Evolutionary conservation across 2,888 invertebrate genomes (phyloP).

Genomic region (Subacronicta megacephala): DNA sequence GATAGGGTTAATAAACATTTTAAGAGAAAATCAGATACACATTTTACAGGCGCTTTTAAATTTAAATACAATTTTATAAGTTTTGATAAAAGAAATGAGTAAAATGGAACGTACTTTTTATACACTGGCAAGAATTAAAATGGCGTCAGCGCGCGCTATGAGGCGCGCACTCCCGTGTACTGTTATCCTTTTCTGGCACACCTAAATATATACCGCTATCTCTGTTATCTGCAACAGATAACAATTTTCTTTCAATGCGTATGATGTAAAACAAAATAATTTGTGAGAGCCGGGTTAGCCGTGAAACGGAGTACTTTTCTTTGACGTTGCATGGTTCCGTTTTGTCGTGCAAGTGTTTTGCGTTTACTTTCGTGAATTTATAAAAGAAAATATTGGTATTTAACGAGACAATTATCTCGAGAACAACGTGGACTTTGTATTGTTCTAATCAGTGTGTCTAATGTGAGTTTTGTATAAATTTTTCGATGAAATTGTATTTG

Average conservation of each 20-base stretch:
- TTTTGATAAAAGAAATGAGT: too few species aligned
- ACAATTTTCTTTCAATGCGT: constrained; percentile 59
- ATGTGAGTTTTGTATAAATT: constrained; percentile 27
- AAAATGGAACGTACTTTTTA: constrained; percentile 45
- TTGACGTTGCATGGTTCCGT: constrained; percentile 76
- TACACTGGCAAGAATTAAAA: constrained; percentile 56
- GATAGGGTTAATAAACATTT: too few species aligned
- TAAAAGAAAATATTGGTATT: constrained; percentile 52
- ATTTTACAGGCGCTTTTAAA: too few species aligned
- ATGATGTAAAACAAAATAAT: constrained; percentile 67
- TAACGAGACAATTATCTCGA: constrained; percentile 11
- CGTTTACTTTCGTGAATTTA: constrained; percentile 66
- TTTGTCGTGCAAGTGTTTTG: constrained; percentile 69
- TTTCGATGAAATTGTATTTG: constrained; percentile 40
- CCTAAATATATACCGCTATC: constrained; percentile 47
- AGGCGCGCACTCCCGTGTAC: constrained; percentile 33
- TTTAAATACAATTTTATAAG: too few species aligned
- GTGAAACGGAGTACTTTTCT: constrained; percentile 75
- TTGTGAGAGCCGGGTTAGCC: constrained; percentile 72
- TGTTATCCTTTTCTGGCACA: constrained; percentile 43
- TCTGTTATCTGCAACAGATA: constrained; percentile 55
- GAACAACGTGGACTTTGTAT: constrained; percentile 31
- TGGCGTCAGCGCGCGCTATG: constrained; percentile 52
- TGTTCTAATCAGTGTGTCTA: constrained; percentile 36
- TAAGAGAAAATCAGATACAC: too few species aligned